Percentiles rank a stretch among this genome's conserved stretches.
These are phyloP conservation scores for Gopherus evgoodei DNA, from an alignment of 2,113 vertebrate species.

Conservation along the genomic window DNA sequence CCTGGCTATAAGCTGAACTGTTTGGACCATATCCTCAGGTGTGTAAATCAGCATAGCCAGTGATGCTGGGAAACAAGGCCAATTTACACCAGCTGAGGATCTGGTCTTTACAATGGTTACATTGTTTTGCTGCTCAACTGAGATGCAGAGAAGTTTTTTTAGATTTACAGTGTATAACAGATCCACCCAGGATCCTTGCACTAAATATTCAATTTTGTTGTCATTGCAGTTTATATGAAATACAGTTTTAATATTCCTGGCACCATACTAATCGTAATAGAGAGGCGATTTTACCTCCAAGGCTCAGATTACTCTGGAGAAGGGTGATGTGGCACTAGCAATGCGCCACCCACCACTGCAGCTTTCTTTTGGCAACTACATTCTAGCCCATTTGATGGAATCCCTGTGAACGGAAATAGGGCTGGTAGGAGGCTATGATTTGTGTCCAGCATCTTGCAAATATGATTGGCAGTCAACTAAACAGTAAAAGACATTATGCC, in stretches of 20 bases:
- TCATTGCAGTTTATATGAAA: neutral
- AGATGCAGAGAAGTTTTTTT: neutral
- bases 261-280: accelerated
- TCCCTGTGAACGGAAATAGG: neutral
- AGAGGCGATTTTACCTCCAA: accelerated
- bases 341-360: neutral
- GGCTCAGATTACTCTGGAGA: neutral
- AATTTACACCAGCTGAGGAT: accelerated
- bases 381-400: neutral
- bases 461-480: neutral
- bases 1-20: neutral
- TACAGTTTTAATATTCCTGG: neutral
- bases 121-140: neutral
- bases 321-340: neutral
- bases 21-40: accelerated
- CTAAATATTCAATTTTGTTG: conserved; percentile 41
- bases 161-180: neutral
- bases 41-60: neutral
- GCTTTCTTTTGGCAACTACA: neutral
- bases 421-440: neutral
- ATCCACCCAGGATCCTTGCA: conserved; percentile 8
- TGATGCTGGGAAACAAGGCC: neutral
- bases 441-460: neutral
- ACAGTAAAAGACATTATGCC: neutral
- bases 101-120: accelerated